Conservation (phyloP, 2,888 invertebrate species). For the Miltochrista miniata region DNA sequence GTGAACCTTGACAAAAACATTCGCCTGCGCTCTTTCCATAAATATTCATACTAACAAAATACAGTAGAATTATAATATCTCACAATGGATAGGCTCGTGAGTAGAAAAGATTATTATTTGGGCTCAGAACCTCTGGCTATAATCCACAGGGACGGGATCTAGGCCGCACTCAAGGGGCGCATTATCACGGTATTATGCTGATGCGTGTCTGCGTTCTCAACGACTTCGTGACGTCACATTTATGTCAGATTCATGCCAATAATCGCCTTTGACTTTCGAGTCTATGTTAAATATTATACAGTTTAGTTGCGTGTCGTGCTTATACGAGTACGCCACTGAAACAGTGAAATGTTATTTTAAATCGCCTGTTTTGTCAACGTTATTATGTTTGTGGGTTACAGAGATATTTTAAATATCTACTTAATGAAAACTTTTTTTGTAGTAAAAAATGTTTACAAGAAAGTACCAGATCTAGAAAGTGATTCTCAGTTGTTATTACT, state of each 20-base stretch:
- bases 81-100: conserved; percentile 53
- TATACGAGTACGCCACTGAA: not conserved
- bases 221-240: conserved; percentile 55
- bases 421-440: too few relatives aligned
- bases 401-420: too few relatives aligned
- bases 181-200: conserved; percentile 80
- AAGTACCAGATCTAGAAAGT: too few relatives aligned
- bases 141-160: conserved; percentile 73
- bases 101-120: conserved; percentile 67
- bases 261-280: conserved; percentile 24
- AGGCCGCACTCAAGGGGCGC: conserved; percentile 69
- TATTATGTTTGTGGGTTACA: too few relatives aligned
- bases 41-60: conserved; percentile 33
- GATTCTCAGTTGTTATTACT: too few relatives aligned
- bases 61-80: conserved; percentile 48
- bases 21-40: conserved; percentile 22
- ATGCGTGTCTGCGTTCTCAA: conserved; percentile 62
- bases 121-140: conserved; percentile 60
- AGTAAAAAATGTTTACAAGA: too few relatives aligned
- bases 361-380: too few relatives aligned
- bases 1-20: conserved; percentile 2
- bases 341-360: not conserved
- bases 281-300: conserved; percentile 28
- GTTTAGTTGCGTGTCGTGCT: not conserved
- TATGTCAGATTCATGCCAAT: conserved; percentile 46